Evolutionary conservation across 2,797 vertebrate genomes (phyloP), one percentile per base, ranked within the genome.

Genomic region (Chiroxiphia lanceolata): DNA sequence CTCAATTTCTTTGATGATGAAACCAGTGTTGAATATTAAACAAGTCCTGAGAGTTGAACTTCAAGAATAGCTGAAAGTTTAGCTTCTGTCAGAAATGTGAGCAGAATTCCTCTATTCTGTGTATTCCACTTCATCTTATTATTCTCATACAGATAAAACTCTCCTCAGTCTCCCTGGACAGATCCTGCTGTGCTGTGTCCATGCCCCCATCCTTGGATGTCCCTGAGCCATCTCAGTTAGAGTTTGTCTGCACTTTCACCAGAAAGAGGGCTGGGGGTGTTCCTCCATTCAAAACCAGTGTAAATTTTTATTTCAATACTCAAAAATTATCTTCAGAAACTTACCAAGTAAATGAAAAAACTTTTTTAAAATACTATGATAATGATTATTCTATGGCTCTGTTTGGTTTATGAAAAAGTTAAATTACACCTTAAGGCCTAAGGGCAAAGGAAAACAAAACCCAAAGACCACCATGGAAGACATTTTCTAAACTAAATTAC

Each of bases 1-100:
- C 89, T 95, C 93, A 96, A 89, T 94, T 96, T 96, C 95, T 96
- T 97, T 97, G 95, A 96, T 97, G 94, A 92, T 96, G 87, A 96
- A 96, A 95, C 93, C 59, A 87, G 86, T 34, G 68, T 27, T 92
- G 95, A 96, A 95, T 97, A 96, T 95, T 94, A 97, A 97, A 80
- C 74, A 80, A 93, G 80, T 85, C 81, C 69, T 91, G 68, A 93
- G 89, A 94, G 89, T 8, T 90, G 75, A 96, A 81, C 54, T 83
- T 93, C 81, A 89, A 94, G 90, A 93, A 84, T 34, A 93, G 78
- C 83, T 95, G 90, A 80, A 96, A 96, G 92, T 97, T 95, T 89
- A 90, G 23, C 78, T 80, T 92, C 94, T 87, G 72, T 92, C 71
- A 91, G 85, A 93, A 95, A 96, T 95, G 87, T 76, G 89, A 96